These are phyloP conservation scores for Aleiodes leptofemur DNA, from an alignment of 2,888 invertebrate genomes.

Conservation along the genomic window DNA sequence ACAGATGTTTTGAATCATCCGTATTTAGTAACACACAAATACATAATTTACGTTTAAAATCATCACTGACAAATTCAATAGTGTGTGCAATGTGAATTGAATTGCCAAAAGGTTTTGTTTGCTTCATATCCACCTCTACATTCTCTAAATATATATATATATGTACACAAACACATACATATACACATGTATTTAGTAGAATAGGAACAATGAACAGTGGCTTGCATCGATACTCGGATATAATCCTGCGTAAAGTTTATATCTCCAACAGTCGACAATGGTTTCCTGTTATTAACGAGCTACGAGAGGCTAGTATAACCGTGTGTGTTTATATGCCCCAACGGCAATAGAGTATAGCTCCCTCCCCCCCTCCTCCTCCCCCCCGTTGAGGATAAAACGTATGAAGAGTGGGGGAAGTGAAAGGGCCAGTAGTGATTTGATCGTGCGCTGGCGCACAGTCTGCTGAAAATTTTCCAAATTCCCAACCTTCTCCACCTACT, in stretches of 20 bases:
- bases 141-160: no score
- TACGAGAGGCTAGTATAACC: constrained; percentile 30
- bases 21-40: constrained; percentile 11
- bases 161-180: no score
- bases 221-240: constrained; percentile 42
- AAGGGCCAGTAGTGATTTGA: constrained; percentile 13
- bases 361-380: neutral
- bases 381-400: neutral
- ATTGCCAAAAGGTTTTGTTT: constrained; percentile 38
- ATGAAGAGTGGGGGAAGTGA: neutral
- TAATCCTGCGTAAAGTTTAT: constrained; percentile 42
- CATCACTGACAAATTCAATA: constrained; percentile 29
- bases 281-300: constrained; percentile 44
- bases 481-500: neutral
- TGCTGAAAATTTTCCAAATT: constrained; percentile 22
- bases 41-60: neutral
- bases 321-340: constrained; percentile 27
- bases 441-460: constrained; percentile 1
- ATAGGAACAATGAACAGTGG: constrained; percentile 32
- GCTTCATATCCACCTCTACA: neutral
- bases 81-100: constrained; percentile 26
- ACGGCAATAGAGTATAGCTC: constrained; percentile 15
- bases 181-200: neutral
- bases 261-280: constrained; percentile 39
- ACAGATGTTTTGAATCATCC: neutral